Evolutionary conservation across 2,113 vertebrate genomes (phyloP), one percentile per base, ranked within the genome.

Genomic region (Lophius piscatorius): DNA sequence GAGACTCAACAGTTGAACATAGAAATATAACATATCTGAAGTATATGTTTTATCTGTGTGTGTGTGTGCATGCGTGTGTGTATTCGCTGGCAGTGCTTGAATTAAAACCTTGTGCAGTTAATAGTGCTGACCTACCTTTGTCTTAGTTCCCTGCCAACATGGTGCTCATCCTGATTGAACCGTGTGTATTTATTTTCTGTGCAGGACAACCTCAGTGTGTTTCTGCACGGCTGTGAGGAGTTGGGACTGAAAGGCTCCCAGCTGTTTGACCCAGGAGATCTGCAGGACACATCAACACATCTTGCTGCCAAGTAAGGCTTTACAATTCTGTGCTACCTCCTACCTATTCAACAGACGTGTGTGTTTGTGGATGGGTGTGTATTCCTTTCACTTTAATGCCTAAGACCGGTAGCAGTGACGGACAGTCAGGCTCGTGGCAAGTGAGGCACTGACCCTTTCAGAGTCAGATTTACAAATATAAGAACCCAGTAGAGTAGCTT

Each of bases 191-290:
- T 75, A 34, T 71, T 16, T 63, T 87, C 8, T 2, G 77, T 90
- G 42, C 83, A 99, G 97, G 97, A 99, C 87, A 99, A 99, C 70
- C 91, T 97, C 62, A 94, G 90, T 52, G 91, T 95, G 67, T 99
- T 99, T 78, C 91, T 99, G 76, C 92, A 93, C 60, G 97, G 95
- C 63, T 99, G 97, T 83, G 96, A 95, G 87, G 94, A 98, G 72
- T 82, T 99, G 9, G 97, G 97, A 38, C 93, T 99, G 80, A 98
- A 96, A 82, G 95, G 96, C 82, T 95, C 94, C 41, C 97, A 98
- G 81, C 94, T 99, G 76, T 99, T 98, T 88, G 96, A 98, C 80
- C 94, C 96, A 0, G 94, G 94, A 86, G 95, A 98, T 86, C 92
- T 98, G 18, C 96, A 97, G 83, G 96, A 98, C 80, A 87, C 93